phyloP scores from a whole-genome alignment of 2,797 vertebrate genomes.

The Clarias pachynema region DNA sequence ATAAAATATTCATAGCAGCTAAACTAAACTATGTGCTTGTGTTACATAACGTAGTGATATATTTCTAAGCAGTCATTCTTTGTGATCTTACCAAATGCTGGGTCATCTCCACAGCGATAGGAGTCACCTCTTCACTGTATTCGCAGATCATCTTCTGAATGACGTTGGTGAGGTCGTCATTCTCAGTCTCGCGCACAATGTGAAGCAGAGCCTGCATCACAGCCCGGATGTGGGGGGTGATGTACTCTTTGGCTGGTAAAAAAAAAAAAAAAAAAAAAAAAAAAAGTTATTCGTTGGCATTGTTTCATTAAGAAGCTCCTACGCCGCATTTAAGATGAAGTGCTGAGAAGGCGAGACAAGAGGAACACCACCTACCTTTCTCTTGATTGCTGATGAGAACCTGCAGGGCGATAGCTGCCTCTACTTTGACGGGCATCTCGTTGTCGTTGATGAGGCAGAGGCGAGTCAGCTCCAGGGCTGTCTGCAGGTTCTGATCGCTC shows the following conservation, averaged over 20 bases:
- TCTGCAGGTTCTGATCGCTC: conserved; percentile 97
- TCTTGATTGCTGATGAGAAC: conserved; percentile 99
- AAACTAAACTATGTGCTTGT: not conserved
- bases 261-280: not conserved
- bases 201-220: conserved; percentile 99
- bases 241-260: conserved; percentile 93
- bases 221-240: conserved; percentile 93
- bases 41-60: conserved; percentile 6
- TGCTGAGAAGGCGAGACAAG: not conserved
- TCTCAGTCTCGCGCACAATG: conserved; percentile 98
- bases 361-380: conserved; percentile 80
- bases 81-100: conserved; percentile 89
- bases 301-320: not conserved
- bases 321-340: not conserved
- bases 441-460: conserved; percentile 96
- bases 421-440: conserved; percentile 98
- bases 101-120: conserved; percentile 99
- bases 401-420: conserved; percentile 97
- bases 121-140: conserved; percentile 98
- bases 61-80: not conserved
- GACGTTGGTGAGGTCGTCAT: conserved; percentile 98
- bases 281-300: too few species aligned
- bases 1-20: conserved; percentile 17
- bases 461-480: conserved; percentile 91
- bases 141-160: conserved; percentile 99